Evolutionary conservation across 1,140 invertebrate species (phyloP).

Genomic region (Heliconius hermathena): DNA sequence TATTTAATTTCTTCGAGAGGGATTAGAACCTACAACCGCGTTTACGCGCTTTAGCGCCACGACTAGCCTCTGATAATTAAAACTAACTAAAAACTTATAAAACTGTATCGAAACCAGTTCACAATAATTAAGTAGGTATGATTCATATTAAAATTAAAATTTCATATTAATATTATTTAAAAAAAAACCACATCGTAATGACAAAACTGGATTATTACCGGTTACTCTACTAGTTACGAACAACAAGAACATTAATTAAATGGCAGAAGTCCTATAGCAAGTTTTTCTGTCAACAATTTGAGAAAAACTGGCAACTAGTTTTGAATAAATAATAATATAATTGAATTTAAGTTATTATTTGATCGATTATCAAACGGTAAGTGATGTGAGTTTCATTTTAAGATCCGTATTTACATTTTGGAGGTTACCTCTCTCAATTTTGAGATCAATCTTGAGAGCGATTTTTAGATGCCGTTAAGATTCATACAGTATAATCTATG

Average conservation of each 20-base stretch:
- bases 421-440: too few species aligned
- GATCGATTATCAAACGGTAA: not conserved
- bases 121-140: not conserved
- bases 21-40: too few species aligned
- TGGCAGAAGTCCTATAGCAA: slow-evolving; percentile 31
- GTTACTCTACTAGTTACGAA: slow-evolving; percentile 23
- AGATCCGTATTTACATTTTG: too few species aligned
- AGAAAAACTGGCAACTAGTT: not conserved
- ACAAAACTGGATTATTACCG: slow-evolving; percentile 23
- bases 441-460: too few species aligned
- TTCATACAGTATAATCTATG: too few species aligned
- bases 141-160: not conserved
- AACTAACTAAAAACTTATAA: not conserved
- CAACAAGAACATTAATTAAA: slow-evolving; percentile 42
- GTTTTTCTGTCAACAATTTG: slow-evolving; percentile 16
- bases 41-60: too few species aligned
- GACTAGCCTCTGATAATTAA: too few species aligned
- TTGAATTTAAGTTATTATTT: not conserved
- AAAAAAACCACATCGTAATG: not conserved
- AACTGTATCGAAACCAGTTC: not conserved
- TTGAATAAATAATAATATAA: not conserved
- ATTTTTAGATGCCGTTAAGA: too few species aligned
- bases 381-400: not conserved
- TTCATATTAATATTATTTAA: not conserved
- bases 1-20: not conserved